Base-by-base conservation (phyloP, 92 coral and sea anemone genomes). In the Parazoanthus atlanticus region DNA sequence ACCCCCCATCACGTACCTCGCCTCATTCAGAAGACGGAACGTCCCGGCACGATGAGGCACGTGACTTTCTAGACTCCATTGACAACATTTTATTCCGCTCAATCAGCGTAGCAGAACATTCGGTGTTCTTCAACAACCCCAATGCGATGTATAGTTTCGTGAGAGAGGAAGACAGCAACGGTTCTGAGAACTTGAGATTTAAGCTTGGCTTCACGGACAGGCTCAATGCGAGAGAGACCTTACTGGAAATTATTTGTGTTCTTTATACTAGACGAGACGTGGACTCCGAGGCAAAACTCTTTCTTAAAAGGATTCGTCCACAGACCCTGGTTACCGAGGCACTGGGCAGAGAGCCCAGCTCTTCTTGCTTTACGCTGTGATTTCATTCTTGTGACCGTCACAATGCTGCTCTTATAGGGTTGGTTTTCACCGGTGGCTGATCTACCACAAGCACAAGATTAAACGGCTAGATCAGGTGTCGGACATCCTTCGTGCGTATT, bases 101-200 rank as follows among this genome's bases (percentile, higher is more conserved):
- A 15, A 67, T 78, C 83, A 93, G 93, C 85, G 76, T 41, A 31
- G 91, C 69, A n/a, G 86, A 88, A 30, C 86, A 76, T 21, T 46
- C 86, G 13, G 84, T 71, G 36, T 95, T 95, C 76, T 81, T 81
- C 74, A 90, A 95, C 88, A 89, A 91, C 64, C 87, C 90, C 19
- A 67, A 90, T 36, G 94, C 96, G 40, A 88, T 91, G n/a, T 91
- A 91, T 89, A 95, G 92, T 79, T 95, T 95, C 47, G 78, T 95
- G 82, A 83, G 85, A 84, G 98, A 95, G 69, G 96, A 93, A 38
- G 98, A 95, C 66, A 92, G 89, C 0, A 89, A 89, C 65, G 94
- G 93, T 28, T 90, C 92, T 38, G 96, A 93, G 82, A 84, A 84
- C 65, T 82, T 92, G 56, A 95, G 90, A 47, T 81, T 94, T 82